Percentiles rank a stretch among this genome's conserved stretches.
Conservation (phyloP, 2,797 vertebrate genomes). For the Philypnodon macrostomus region DNA sequence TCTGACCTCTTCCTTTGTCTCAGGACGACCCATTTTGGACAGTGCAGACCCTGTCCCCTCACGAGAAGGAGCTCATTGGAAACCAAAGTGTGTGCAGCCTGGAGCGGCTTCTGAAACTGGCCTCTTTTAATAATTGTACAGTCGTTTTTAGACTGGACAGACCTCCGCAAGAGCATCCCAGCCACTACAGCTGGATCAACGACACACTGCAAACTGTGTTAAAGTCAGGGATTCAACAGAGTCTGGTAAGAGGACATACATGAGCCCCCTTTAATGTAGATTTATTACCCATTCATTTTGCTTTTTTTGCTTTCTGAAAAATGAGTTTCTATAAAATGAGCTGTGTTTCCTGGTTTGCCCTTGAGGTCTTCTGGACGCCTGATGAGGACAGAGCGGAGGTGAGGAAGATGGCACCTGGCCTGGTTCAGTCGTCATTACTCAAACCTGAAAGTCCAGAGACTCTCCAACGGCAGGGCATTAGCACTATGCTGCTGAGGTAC, state of each 20-base stretch:
- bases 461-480: slow-evolving; percentile 79
- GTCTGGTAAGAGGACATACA: slow-evolving; percentile 75
- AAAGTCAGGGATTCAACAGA: slow-evolving; percentile 81
- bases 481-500: slow-evolving; percentile 86
- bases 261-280: no score
- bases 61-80: slow-evolving; percentile 75
- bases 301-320: no score
- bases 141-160: slow-evolving; percentile 84
- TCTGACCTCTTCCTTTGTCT: slow-evolving; percentile 3
- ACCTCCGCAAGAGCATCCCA: slow-evolving; percentile 84
- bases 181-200: slow-evolving; percentile 84
- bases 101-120: slow-evolving; percentile 83
- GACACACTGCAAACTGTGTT: slow-evolving; percentile 84
- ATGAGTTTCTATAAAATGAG: neutral
- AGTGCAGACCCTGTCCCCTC: slow-evolving; percentile 68
- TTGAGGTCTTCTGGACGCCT: slow-evolving; percentile 90
- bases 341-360: neutral
- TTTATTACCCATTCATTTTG: no score
- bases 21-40: slow-evolving; percentile 94
- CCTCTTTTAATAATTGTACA: slow-evolving; percentile 77
- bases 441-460: slow-evolving; percentile 66
- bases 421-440: slow-evolving; percentile 85
- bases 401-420: slow-evolving; percentile 77
- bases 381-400: slow-evolving; percentile 80
- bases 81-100: slow-evolving; percentile 92